Percentiles rank a stretch among this genome's conserved stretches.
Evolutionary conservation across 2,888 invertebrate species (phyloP).

Genomic region (Nephrotoma appendiculata): DNA sequence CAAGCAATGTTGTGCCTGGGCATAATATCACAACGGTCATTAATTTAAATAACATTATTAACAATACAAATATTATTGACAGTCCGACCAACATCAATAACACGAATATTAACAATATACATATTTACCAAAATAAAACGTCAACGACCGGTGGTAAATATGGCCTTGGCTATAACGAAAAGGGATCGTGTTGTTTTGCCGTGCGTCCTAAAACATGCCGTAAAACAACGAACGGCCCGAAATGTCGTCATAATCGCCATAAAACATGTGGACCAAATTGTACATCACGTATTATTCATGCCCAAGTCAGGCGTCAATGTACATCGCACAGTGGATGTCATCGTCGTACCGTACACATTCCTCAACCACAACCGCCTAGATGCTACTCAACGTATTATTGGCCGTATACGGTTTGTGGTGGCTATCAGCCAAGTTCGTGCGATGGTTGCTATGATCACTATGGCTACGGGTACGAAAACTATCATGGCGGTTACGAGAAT

Average conservation of each 20-base stretch:
- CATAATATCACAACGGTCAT: slow-evolving; percentile 13
- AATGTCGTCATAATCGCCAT: slow-evolving; percentile 19
- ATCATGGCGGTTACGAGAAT: slow-evolving; percentile 7
- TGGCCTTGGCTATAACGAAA: slow-evolving; percentile 24
- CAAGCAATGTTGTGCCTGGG: slow-evolving; percentile 4
- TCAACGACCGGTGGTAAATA: slow-evolving; percentile 24
- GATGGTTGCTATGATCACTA: slow-evolving; percentile 15
- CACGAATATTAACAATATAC: slow-evolving; percentile 21
- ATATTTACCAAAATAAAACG: slow-evolving; percentile 23
- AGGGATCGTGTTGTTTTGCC: slow-evolving; percentile 25
- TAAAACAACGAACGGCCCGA: slow-evolving; percentile 11
- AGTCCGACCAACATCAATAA: slow-evolving; percentile 12
- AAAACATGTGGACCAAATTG: slow-evolving; percentile 25
- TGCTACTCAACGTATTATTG: slow-evolving; percentile 11
- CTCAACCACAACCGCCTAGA: slow-evolving; percentile 11
- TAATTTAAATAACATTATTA: slow-evolving; percentile 12
- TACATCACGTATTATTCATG: slow-evolving; percentile 22
- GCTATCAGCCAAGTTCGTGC: slow-evolving; percentile 8
- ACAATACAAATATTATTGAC: slow-evolving; percentile 12
- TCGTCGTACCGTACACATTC: slow-evolving; percentile 10
- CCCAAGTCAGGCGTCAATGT: slow-evolving; percentile 9
- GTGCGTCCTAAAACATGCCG: slow-evolving; percentile 16
- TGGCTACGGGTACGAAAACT: slow-evolving; percentile 9
- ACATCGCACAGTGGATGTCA: slow-evolving; percentile 4
- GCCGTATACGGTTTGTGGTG: slow-evolving; percentile 14